Evolutionary conservation across 2,888 invertebrate genomes (phyloP).

Genomic region (Eupithecia centaureata): DNA sequence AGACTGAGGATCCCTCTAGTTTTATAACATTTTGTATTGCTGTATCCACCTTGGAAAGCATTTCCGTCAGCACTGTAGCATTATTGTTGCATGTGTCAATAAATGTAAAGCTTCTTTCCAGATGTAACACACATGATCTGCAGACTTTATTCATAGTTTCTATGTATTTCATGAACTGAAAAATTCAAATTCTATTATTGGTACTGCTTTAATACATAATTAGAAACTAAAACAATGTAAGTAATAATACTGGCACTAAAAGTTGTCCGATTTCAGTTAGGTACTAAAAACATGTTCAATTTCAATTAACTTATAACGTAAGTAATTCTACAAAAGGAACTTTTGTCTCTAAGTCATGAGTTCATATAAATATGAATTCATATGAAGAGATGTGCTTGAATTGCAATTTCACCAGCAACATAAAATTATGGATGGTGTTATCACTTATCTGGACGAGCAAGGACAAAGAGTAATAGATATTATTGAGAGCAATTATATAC

Average conservation of each 20-base stretch:
- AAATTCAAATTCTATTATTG: slow-evolving; percentile 30
- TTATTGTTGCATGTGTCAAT: slow-evolving; percentile 54
- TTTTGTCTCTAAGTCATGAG: not conserved
- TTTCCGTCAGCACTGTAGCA: slow-evolving; percentile 48
- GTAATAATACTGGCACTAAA: not conserved
- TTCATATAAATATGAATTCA: no score
- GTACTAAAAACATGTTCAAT: no score
- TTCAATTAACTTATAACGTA: no score
- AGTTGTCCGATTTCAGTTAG: no score
- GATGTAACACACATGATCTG: slow-evolving; percentile 53
- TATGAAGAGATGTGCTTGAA: not conserved
- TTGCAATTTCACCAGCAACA: not conserved
- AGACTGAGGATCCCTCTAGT: slow-evolving; percentile 53
- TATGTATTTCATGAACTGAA: slow-evolving; percentile 60
- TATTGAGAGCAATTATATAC: no score
- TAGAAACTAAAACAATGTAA: no score
- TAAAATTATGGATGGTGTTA: no score
- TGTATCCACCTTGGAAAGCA: slow-evolving; percentile 51
- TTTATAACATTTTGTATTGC: slow-evolving; percentile 46
- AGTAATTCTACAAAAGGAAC: not conserved
- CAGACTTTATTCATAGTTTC: slow-evolving; percentile 58
- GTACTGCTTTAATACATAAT: no score
- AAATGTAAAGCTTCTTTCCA: slow-evolving; percentile 60
- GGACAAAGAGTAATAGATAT: no score
- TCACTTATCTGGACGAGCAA: no score